Base-by-base conservation (phyloP, 2,797 vertebrate species). In the Lagocephalus sceleratus region DNA sequence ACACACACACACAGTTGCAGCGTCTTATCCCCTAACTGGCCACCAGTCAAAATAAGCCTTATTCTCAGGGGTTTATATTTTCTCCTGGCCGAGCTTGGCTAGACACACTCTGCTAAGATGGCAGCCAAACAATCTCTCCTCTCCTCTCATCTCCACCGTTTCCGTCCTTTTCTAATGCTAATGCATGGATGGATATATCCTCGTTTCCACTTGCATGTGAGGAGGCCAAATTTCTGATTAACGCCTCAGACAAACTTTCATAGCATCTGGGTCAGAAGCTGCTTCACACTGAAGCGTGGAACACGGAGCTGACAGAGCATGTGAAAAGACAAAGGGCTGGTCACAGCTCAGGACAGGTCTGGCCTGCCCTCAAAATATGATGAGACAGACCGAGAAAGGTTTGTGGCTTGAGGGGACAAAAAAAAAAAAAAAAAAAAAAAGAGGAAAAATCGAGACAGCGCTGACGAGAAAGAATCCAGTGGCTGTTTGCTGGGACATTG, bases 121-220 rank as follows among this genome's bases (percentile, higher is more conserved):
- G 79, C 77, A 81, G 76, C 80, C 75, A 84, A 83, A 84, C 79
- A 83, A 79, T 81, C 82, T 78, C 77, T 68, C 63, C 78, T 71
- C 73, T 68, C 61, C 63, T 74, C 79, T 74, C 78, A 60, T 70
- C 82, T 89, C 76, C 80, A 78, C 78, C 49, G 5, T 70, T 73
- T 81, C 16, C 79, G 73, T 75, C 75, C 64, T 87, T 88, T 90
- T 90, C 76, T 87, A 72, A 89, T 88, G 85, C 83, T 87, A 89
- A 89, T 86, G 79, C 81, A 66, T 74, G 82, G 79, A 83, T 85
- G 76, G 77, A 83, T 84, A 81, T 77, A 77, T 75, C 57, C 74
- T 70, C 66, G 57, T 77, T 79, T 80, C 75, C 67, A 51, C 66
- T 77, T 59, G 78, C 74, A 75, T 76, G 61, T 62, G 73, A 66